A percentile compares a stretch with the other conserved stretches of the same genome.
Evolutionary conservation across 2,888 invertebrate species (phyloP).

Genomic region (Stegana nigrithorax): DNA sequence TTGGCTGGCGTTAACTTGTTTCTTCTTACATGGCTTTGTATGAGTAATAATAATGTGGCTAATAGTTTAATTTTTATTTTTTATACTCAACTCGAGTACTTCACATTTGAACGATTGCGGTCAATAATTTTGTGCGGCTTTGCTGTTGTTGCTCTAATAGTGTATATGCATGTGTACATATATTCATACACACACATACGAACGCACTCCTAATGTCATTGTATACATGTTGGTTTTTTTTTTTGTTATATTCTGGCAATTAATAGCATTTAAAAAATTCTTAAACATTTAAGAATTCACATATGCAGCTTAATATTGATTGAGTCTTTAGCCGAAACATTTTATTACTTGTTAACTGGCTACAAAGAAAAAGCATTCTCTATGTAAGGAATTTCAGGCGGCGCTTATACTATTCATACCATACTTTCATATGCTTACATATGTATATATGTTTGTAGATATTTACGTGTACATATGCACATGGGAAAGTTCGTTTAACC

Average conservation of each 20-base stretch:
- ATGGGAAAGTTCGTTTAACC: no score
- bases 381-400: no score
- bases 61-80: neutral
- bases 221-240: neutral
- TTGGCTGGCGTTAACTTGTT: conserved; percentile 21
- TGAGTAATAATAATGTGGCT: conserved; percentile 32
- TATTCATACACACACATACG: conserved; percentile 5
- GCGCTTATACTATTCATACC: no score
- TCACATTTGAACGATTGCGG: conserved; percentile 62
- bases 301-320: neutral
- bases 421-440: no score
- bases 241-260: neutral
- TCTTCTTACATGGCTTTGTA: conserved; percentile 37
- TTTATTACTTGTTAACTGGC: no score
- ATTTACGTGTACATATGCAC: no score
- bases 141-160: no score
- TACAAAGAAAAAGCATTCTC: no score
- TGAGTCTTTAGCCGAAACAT: conserved; percentile 28
- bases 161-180: no score
- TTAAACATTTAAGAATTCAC: neutral
- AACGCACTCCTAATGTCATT: neutral
- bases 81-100: conserved; percentile 31
- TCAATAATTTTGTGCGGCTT: conserved; percentile 49
- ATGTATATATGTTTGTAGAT: no score
- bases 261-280: conserved; percentile 16